phyloP scores from a whole-genome alignment of 1,140 invertebrate genomes.

The Cherax quadricarinatus region DNA sequence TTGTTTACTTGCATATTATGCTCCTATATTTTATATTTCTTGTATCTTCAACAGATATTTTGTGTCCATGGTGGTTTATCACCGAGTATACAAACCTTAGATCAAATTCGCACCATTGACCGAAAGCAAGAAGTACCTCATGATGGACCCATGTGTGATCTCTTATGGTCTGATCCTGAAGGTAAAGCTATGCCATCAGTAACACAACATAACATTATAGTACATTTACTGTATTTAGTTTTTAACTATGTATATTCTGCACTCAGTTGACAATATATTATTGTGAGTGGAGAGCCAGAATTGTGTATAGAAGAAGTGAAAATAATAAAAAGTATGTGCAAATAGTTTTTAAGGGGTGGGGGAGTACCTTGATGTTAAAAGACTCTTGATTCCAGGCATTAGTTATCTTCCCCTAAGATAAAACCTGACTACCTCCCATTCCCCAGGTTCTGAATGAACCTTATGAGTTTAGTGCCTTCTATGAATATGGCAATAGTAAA shows the following conservation, averaged over 20 bases:
- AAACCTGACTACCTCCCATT: no score
- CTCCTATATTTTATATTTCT: no score
- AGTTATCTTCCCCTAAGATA: no score
- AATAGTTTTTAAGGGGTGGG: no score
- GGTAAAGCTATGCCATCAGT: conserved; percentile 75
- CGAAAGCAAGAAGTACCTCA: conserved; percentile 99
- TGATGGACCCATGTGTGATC: conserved; percentile 99
- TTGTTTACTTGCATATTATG: no score
- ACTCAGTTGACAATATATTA: neutral
- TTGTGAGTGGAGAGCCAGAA: neutral
- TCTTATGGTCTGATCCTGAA: conserved; percentile 99
- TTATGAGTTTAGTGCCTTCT: no score
- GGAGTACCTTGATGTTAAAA: no score
- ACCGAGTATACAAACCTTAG: conserved; percentile 98
- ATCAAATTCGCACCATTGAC: conserved; percentile 99
- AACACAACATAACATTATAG: neutral
- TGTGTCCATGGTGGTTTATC: conserved; percentile 99
- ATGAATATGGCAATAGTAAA: no score
- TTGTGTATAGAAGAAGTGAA: no score
- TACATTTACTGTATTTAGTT: neutral
- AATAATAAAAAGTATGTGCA: no score
- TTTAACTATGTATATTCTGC: neutral
- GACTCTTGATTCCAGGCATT: no score
- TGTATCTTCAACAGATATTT: conserved; percentile 85
- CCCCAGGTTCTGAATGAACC: no score